Percentiles rank a stretch among this genome's conserved stretches.
phyloP scores from a whole-genome alignment of 2,113 vertebrate genomes.

The Muntiacus reevesi region DNA sequence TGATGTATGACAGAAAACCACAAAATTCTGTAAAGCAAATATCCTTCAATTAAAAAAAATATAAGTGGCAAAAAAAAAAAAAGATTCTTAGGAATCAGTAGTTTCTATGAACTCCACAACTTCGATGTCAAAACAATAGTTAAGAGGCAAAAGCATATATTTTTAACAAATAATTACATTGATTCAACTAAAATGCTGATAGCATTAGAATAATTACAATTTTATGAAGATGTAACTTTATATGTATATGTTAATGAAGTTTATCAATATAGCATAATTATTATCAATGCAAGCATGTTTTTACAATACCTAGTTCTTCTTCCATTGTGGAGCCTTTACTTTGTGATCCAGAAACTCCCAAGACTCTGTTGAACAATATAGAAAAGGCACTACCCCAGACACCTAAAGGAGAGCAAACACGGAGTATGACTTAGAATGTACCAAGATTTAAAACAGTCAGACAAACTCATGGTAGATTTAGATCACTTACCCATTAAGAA shows the following conservation, averaged over 20 bases:
- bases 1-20: neutral
- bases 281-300: neutral
- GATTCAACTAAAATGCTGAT: neutral
- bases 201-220: neutral
- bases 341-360: slow-evolving; percentile 89
- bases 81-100: neutral
- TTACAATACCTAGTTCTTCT: slow-evolving; percentile 93
- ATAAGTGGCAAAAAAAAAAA: neutral
- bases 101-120: neutral
- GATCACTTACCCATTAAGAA: slow-evolving; percentile 95
- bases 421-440: neutral
- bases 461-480: neutral
- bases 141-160: neutral
- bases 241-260: neutral
- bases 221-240: neutral
- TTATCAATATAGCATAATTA: neutral
- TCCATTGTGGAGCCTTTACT: slow-evolving; percentile 92
- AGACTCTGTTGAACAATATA: slow-evolving; percentile 96
- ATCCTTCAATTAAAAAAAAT: neutral
- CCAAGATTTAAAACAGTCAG: neutral
- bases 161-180: neutral
- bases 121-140: neutral
- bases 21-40: neutral
- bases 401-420: slow-evolving; percentile 81
- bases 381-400: slow-evolving; percentile 99